Conservation (phyloP, 1,140 invertebrate genomes). For the Achatina immaculata region DNA sequence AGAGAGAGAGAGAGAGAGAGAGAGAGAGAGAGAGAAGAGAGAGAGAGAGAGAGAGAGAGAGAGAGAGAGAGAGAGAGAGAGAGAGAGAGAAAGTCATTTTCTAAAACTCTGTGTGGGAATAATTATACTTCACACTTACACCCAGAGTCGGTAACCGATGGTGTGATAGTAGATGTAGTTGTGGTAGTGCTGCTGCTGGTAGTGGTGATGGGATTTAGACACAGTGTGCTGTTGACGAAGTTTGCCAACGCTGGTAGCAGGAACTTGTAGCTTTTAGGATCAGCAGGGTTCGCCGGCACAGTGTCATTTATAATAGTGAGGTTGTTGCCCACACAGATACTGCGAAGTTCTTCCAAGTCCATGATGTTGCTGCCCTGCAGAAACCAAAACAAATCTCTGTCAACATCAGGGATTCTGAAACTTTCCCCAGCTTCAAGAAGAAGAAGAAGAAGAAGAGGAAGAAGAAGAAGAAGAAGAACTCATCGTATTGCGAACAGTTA, state of each 20-base stretch:
- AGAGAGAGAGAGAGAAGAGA: too few species aligned
- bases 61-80: too few species aligned
- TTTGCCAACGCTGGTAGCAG: neutral
- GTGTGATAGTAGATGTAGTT: conserved; percentile 4
- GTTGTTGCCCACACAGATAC: neutral
- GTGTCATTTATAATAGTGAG: neutral
- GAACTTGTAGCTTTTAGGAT: neutral
- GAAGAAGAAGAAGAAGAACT: too few species aligned
- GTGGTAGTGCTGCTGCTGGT: neutral
- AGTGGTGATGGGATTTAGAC: neutral
- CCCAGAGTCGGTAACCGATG: neutral
- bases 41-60: too few species aligned
- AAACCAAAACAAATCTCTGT: neutral
- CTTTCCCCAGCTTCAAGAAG: too few species aligned
- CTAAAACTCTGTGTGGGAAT: too few species aligned
- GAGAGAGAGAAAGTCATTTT: too few species aligned
- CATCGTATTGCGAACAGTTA: too few species aligned
- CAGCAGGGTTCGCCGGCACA: neutral
- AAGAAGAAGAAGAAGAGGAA: too few species aligned
- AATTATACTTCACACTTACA: neutral
- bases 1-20: too few species aligned
- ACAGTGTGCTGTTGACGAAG: neutral
- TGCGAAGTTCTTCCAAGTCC: neutral
- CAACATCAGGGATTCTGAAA: too few species aligned
- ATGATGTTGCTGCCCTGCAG: neutral